Percentiles rank a stretch among this genome's conserved stretches.
phyloP scores from a whole-genome alignment of 2,888 invertebrate species.

The Periphyllus acericola region DNA sequence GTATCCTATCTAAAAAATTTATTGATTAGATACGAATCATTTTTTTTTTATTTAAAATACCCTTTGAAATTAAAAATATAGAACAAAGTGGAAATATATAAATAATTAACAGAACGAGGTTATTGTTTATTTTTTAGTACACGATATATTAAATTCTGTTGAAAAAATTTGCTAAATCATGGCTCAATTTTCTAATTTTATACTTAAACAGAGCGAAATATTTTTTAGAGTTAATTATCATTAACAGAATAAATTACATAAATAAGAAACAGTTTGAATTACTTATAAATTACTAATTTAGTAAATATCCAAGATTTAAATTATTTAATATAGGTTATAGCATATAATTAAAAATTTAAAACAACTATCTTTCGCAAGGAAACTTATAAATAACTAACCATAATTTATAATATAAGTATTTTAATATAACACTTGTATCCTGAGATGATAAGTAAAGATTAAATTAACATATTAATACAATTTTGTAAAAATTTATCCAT shows the following conservation, averaged over 20 bases:
- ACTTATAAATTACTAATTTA: background rate
- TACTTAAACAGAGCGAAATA: background rate
- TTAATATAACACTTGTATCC: background rate
- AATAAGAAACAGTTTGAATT: background rate
- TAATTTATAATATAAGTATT: background rate
- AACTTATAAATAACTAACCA: background rate
- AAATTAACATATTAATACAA: slow-evolving; percentile 16
- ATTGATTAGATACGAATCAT: too few relatives aligned
- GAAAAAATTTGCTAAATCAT: background rate
- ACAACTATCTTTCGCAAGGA: background rate
- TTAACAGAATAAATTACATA: background rate
- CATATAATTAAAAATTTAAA: background rate
- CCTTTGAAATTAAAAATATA: background rate
- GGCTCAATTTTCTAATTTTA: background rate
- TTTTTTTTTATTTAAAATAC: background rate
- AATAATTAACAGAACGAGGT: too few relatives aligned
- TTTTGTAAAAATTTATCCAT: background rate
- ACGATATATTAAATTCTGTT: too few relatives aligned
- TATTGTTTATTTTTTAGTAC: too few relatives aligned
- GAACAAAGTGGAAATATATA: background rate
- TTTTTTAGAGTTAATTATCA: background rate
- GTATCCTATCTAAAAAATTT: background rate
- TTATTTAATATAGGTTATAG: background rate
- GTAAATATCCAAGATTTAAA: background rate
- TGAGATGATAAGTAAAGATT: background rate